phyloP scores from a whole-genome alignment of 1,140 invertebrate genomes.

The Conopomorpha cramerella region DNA sequence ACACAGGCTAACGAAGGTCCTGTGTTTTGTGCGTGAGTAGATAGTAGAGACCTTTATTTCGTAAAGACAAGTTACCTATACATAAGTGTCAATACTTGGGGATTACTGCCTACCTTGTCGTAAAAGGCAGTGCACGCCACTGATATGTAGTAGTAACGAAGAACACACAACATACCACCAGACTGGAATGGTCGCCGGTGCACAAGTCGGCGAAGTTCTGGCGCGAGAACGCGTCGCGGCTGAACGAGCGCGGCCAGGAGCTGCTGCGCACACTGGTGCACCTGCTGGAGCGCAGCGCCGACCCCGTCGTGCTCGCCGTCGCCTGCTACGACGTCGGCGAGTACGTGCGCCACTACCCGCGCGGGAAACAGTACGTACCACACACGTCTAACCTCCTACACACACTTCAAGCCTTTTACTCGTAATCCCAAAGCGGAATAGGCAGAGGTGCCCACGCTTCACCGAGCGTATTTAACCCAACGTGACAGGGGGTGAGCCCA shows the following conservation, averaged over 20 bases:
- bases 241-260: constrained; percentile 99
- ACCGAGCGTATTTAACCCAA: background rate
- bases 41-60: background rate
- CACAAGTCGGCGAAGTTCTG: constrained; percentile 99
- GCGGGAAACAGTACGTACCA: constrained; percentile 92
- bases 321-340: constrained; percentile 99
- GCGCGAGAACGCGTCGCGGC: constrained; percentile 94
- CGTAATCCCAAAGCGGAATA: no score
- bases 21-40: no score
- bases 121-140: no score
- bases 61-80: background rate
- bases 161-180: no score
- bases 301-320: constrained; percentile 94
- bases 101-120: background rate
- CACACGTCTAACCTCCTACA: no score
- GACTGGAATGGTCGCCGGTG: constrained; percentile 99
- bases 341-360: constrained; percentile 98
- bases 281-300: constrained; percentile 86
- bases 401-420: no score
- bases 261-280: constrained; percentile 92
- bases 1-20: no score
- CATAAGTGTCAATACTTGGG: background rate
- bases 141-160: no score
- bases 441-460: background rate
- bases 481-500: no score